A percentile compares a stretch with the other conserved stretches of the same genome.
Evolutionary conservation across 1,140 invertebrate genomes (phyloP).

Genomic region (Cyphomyrmex costatus): DNA sequence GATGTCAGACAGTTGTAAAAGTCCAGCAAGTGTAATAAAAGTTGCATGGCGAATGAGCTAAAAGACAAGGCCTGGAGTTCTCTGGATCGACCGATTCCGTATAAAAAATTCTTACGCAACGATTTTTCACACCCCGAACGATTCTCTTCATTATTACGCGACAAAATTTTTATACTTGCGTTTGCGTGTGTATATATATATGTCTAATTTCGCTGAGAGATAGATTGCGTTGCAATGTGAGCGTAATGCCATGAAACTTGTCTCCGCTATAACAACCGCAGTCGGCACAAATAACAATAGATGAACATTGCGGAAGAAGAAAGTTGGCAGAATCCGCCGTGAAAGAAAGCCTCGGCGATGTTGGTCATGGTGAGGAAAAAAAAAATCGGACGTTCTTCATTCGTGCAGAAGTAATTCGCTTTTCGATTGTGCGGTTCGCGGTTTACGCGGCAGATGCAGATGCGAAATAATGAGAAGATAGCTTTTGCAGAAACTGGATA

Average conservation of each 20-base stretch:
- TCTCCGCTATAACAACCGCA: constrained; percentile 45
- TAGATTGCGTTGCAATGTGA: constrained; percentile 47
- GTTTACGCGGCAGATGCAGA: constrained; percentile 23
- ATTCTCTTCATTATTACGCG: neutral
- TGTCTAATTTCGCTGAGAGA: neutral
- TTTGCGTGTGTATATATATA: neutral
- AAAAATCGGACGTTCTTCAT: constrained; percentile 35
- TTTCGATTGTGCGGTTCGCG: constrained; percentile 42
- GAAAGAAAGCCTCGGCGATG: constrained; percentile 47
- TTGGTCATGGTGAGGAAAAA: constrained; percentile 18
- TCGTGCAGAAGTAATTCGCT: constrained; percentile 21
- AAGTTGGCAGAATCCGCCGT: constrained; percentile 64
- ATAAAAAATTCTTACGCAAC: neutral
- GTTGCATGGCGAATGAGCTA: no score
- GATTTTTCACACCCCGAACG: neutral
- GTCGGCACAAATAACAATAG: constrained; percentile 64
- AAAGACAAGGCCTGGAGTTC: neutral
- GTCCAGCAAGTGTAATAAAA: constrained; percentile 1
- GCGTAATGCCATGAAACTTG: constrained; percentile 41
- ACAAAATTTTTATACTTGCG: neutral
- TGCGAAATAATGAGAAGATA: constrained; percentile 17
- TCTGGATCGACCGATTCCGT: neutral
- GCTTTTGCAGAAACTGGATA: neutral
- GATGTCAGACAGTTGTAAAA: constrained; percentile 20
- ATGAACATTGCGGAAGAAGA: constrained; percentile 63